Evolutionary conservation across 2,888 invertebrate species (phyloP), one percentile per base, ranked within the genome.

Genomic region (Limnephilus lunatus): DNA sequence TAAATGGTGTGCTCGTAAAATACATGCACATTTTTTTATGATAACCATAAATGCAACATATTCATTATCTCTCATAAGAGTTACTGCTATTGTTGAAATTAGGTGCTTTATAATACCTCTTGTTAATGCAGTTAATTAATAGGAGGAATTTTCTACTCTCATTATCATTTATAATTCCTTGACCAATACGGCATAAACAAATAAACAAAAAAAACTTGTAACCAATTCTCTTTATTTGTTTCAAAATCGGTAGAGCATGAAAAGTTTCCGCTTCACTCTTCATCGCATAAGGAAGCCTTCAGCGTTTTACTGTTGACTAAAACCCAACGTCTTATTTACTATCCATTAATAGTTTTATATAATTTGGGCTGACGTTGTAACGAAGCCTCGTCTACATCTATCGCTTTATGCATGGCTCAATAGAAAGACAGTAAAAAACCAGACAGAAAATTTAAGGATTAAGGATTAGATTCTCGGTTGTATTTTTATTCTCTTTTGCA

Each of bases 331-430:
- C 44, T 19, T 85, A 85, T 85, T 86, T 86, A n/a, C 48, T 44
- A 30, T 86, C 86, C 86, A 86, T 86, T 44, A 86, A 86, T 44
- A 30, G 48, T 14, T 86, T 39, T 86, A 25, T 68, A 68, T 68
- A 68, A 68, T 86, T 32, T 35, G 25, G 83, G 25, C 32, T 35
- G 25, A 35, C 83, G 32, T 31, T 35, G 83, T 35, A 68, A 68
- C 68, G 25, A 68, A 68, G 25, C 68, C 25, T 25, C 68, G 7
- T 68, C 7, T 68, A 68, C 9, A 1, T 68, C 25, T 68, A 68
- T 7, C n/a, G 25, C 68, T 68, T 2, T 25, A 68, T 68, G 68
- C 68, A 68, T 9, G 68, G 9, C 9, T 68, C 68, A 9, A 68
- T 68, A 9, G 68, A n/a, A 68, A 68, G n/a, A 68, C 25, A 5